phyloP scores from a whole-genome alignment of 2,888 invertebrate genomes.

The Euspilapteryx auroguttella region DNA sequence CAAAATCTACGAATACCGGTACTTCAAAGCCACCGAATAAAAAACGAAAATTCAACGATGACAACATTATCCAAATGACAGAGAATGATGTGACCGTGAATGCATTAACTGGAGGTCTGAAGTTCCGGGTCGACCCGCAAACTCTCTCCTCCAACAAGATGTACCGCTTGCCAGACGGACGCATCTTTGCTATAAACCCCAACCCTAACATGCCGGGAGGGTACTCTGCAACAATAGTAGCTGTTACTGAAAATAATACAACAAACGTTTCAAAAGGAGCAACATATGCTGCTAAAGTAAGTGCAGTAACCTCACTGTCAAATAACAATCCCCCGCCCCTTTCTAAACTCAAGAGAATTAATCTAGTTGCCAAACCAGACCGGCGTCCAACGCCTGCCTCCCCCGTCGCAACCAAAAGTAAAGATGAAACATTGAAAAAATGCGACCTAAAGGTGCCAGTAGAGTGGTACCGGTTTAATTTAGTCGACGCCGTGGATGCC shows the following conservation, averaged over 20 bases:
- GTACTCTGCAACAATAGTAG: constrained; percentile 54
- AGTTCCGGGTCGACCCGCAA: constrained; percentile 53
- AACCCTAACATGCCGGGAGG: constrained; percentile 54
- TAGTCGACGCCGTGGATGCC: constrained; percentile 57
- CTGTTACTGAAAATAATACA: constrained; percentile 27
- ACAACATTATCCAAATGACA: constrained; percentile 53
- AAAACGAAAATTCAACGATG: no score
- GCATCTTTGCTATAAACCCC: constrained; percentile 49
- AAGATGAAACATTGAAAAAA: constrained; percentile 10
- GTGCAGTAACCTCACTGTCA: constrained; percentile 26
- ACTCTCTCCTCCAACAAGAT: constrained; percentile 53
- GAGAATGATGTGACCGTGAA: constrained; percentile 56
- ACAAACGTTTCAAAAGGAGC: constrained; percentile 20
- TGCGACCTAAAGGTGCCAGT: constrained; percentile 38
- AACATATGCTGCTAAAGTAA: constrained; percentile 39
- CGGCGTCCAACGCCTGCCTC: background rate
- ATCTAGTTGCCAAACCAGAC: no score
- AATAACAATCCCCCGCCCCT: constrained; percentile 4
- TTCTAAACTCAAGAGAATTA: background rate
- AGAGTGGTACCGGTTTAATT: constrained; percentile 64
- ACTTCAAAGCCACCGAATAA: no score
- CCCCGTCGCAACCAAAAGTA: constrained; percentile 5
- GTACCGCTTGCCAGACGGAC: constrained; percentile 52
- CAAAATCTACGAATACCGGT: no score
- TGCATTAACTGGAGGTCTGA: constrained; percentile 42